These are phyloP conservation scores for Myotis myotis DNA, from an alignment of 2,797 vertebrate genomes.

Conservation along the genomic window DNA sequence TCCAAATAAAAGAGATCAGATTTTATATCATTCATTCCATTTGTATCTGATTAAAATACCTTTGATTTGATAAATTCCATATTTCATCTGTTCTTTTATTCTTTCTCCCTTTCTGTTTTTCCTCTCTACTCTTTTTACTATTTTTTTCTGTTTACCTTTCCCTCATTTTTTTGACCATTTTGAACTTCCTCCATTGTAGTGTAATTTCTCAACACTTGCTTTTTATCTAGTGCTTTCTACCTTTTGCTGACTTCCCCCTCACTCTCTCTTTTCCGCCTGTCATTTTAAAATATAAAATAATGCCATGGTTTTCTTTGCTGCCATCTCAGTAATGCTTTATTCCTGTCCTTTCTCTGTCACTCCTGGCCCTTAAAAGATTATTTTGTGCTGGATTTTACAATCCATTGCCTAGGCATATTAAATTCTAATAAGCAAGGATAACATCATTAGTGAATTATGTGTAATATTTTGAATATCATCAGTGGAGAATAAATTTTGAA, in stretches of 20 bases:
- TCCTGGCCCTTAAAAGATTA: background rate
- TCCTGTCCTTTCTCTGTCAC: background rate
- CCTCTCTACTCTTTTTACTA: background rate
- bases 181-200: background rate
- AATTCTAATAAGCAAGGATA: background rate
- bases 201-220: background rate
- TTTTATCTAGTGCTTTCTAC: background rate
- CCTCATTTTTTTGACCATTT: background rate
- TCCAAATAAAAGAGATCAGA: background rate
- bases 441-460: background rate
- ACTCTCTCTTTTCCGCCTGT: background rate
- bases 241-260: background rate
- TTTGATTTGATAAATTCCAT: background rate
- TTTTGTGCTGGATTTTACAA: background rate
- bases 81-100: background rate
- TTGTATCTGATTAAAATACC: background rate
- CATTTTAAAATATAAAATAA: background rate
- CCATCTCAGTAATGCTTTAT: background rate
- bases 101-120: background rate
- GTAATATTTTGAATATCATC: background rate
- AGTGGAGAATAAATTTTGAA: background rate
- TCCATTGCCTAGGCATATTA: background rate
- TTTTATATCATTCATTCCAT: background rate
- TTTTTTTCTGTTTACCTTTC: background rate
- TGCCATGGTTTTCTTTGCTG: background rate